Percentiles rank a stretch among this genome's conserved stretches.
Conservation (phyloP, 2,113 vertebrate species). For the Hippocampus abdominalis region DNA sequence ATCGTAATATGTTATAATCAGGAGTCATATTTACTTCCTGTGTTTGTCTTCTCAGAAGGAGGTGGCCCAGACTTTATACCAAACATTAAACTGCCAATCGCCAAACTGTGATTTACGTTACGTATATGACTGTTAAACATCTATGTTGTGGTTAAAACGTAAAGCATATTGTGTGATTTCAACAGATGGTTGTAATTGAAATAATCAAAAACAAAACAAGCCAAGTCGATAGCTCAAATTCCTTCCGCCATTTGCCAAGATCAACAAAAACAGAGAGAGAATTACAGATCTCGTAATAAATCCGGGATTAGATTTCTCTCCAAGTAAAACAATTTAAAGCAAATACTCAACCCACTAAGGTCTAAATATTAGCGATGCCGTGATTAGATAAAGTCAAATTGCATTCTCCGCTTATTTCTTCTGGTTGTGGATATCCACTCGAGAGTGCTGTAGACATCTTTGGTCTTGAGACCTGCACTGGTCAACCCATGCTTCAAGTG, state of each 20-base stretch:
- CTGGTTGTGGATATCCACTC: constrained; percentile 32
- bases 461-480: constrained; percentile 17
- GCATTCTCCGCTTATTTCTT: neutral
- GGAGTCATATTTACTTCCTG: neutral
- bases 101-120: neutral
- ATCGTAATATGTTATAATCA: neutral
- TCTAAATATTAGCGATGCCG: constrained; percentile 19
- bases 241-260: constrained; percentile 14
- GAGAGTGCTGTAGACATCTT: constrained; percentile 43
- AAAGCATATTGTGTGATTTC: neutral
- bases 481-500: neutral
- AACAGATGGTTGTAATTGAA: constrained; percentile 1
- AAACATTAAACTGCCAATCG: neutral
- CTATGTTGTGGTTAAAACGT: neutral
- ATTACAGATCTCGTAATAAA: constrained; percentile 27
- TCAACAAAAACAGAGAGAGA: constrained; percentile 16
- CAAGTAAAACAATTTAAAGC: constrained; percentile 18
- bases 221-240: constrained; percentile 29
- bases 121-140: neutral
- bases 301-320: constrained; percentile 25
- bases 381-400: neutral
- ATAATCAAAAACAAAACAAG: constrained; percentile 21
- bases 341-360: constrained; percentile 19
- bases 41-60: neutral
- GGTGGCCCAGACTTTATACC: too few species aligned